Percentiles rank a stretch among this genome's conserved stretches.
Conservation (phyloP, 2,113 vertebrate genomes). For the Alosa alosa region DNA sequence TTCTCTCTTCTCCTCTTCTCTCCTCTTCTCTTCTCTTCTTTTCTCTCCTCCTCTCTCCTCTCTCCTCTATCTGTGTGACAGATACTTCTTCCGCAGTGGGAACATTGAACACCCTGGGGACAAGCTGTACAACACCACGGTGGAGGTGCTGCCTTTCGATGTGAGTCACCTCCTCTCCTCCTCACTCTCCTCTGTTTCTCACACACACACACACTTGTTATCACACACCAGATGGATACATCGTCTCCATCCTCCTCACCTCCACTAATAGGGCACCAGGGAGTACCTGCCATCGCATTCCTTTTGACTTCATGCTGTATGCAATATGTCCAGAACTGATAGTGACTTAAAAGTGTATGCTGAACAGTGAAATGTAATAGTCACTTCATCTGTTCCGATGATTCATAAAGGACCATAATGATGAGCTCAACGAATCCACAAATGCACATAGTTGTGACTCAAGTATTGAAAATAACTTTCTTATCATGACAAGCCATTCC, state of each 20-base stretch:
- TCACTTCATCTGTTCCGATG: background rate
- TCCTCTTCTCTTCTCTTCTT: background rate
- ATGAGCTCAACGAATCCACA: background rate
- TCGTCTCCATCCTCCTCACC: background rate
- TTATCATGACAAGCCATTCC: background rate
- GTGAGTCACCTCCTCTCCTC: constrained; percentile 71
- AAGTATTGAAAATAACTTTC: background rate
- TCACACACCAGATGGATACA: no score
- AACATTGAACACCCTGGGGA: constrained; percentile 98
- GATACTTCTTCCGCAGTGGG: constrained; percentile 96
- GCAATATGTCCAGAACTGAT: background rate
- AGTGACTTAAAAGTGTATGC: background rate
- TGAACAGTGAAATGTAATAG: no score
- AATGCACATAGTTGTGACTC: background rate
- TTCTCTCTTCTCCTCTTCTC: background rate
- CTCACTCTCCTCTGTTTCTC: background rate
- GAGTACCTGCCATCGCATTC: background rate
- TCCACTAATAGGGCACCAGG: background rate
- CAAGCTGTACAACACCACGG: constrained; percentile 95
- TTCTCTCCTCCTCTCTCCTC: background rate
- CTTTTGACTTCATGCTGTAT: background rate
- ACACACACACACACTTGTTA: background rate
- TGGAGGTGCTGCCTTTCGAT: constrained; percentile 94
- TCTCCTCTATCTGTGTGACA: constrained; percentile 54
- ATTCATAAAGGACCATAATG: background rate